Conservation (phyloP, 2,113 vertebrate species). For the Platycercus adscitus region DNA sequence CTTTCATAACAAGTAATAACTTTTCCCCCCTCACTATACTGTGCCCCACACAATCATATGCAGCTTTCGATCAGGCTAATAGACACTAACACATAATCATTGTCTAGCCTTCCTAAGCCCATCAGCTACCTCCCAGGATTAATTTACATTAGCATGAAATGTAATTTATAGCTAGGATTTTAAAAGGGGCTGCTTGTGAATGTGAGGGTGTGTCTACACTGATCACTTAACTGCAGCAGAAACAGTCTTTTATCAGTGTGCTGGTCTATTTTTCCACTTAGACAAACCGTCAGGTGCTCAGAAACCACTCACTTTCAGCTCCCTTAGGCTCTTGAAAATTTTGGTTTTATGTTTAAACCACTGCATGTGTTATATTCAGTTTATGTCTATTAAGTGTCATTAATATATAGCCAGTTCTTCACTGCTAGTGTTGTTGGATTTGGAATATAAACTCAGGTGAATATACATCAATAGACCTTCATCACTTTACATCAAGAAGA, state of each 20-base stretch:
- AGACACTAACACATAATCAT: background rate
- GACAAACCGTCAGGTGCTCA: background rate
- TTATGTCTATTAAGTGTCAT: background rate
- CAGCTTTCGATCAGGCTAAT: background rate
- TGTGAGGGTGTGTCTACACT: background rate
- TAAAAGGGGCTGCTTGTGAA: background rate
- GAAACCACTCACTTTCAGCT: background rate
- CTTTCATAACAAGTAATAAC: background rate
- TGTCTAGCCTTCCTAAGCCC: background rate
- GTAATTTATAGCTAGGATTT: background rate
- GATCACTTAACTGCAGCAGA: fast-evolving
- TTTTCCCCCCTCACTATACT: background rate
- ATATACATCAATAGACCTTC: background rate
- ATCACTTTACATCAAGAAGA: background rate
- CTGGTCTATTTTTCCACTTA: background rate
- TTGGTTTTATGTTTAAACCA: background rate
- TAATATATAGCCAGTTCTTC: background rate
- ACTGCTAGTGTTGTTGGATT: background rate
- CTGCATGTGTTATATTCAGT: background rate
- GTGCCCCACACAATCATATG: background rate
- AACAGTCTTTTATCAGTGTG: background rate
- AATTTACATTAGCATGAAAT: background rate
- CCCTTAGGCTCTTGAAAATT: background rate
- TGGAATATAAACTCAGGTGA: background rate
- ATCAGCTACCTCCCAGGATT: background rate